Evolutionary conservation across 2,888 invertebrate genomes (phyloP), one percentile per base, ranked within the genome.

Genomic region (Drosophila merina): DNA sequence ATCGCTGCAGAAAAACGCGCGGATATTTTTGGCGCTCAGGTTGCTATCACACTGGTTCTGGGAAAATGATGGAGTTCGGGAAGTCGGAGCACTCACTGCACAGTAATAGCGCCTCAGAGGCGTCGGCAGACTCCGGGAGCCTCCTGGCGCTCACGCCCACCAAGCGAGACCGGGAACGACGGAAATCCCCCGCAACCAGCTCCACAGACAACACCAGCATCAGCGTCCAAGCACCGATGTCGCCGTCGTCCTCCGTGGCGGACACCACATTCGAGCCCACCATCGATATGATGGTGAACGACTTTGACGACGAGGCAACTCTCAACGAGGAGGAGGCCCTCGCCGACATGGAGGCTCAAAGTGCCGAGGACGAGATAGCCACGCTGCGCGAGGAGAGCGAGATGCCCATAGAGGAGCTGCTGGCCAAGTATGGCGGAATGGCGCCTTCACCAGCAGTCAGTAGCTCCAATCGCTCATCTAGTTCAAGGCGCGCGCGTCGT

Each of bases 271-370:
- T 98, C 93, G 98, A 98, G 92, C 98, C 98, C 74, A 95, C 97
- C 76, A 95, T 97, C 90, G 98, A 98, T 92, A 97, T 98, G 97
- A 95, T 98, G 94, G 96, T 98, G 75, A 97, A 98, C 94, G 98
- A 98, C 92, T 98, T 97, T 92, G 99, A 99, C 92, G 98, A 99
- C 93, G 99, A 99, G 91, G 94, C 97, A 91, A 99, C 98, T 72
- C 92, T 99, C 90, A 98, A 98, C 91, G 98, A 99, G 93, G 98
- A 99, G 93, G 99, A 99, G 93, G 97, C 97, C 52, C 92, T 98
- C 91, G 97, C 97, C 79, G 96, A 96, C 84, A 95, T 96, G 74
- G 97, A 97, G 92, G 93, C 94, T 50, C 95, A 95, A 84, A 97
- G 98, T 92, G 95, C 96, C 50, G 95, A 95, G 88, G 96, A 96